phyloP scores from a whole-genome alignment of 2,888 invertebrate species.

The Harpalus rufipes region DNA sequence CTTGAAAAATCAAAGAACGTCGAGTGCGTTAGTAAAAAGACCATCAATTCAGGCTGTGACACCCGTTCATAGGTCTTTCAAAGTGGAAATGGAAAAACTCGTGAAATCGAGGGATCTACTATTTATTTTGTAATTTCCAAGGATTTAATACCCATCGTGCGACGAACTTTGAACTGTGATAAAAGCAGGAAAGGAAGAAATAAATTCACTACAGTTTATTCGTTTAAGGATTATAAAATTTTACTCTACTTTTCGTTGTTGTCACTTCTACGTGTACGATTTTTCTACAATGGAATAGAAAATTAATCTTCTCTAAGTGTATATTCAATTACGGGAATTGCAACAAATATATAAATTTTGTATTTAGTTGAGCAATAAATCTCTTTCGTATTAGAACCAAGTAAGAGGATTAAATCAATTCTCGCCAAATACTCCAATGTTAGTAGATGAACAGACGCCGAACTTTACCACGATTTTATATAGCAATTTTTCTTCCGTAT shows the following conservation, averaged over 20 bases:
- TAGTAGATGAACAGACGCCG: too few relatives aligned
- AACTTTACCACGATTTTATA: too few relatives aligned
- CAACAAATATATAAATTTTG: slow-evolving; percentile 3
- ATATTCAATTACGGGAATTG: not conserved
- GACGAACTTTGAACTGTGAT: not conserved
- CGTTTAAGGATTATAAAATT: not conserved
- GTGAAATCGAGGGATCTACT: slow-evolving; percentile 21
- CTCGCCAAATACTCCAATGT: not conserved
- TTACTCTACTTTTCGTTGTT: not conserved
- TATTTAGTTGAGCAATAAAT: slow-evolving; percentile 1
- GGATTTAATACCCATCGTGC: slow-evolving; percentile 20
- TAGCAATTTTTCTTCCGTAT: too few relatives aligned
- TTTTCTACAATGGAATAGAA: not conserved
- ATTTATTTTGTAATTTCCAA: slow-evolving; percentile 38
- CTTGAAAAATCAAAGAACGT: slow-evolving; percentile 17
- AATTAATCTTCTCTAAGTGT: not conserved
- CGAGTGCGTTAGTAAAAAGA: slow-evolving; percentile 28
- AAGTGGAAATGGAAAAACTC: slow-evolving; percentile 24
- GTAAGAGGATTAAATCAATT: slow-evolving; percentile 23
- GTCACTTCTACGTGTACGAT: not conserved
- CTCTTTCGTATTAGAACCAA: not conserved
- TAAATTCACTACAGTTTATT: not conserved
- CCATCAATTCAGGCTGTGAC: slow-evolving; percentile 18
- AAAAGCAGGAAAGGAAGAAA: not conserved
- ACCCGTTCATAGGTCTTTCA: slow-evolving; percentile 25